Conservation (phyloP, 2,888 invertebrate genomes). For the Tillus elongatus region DNA sequence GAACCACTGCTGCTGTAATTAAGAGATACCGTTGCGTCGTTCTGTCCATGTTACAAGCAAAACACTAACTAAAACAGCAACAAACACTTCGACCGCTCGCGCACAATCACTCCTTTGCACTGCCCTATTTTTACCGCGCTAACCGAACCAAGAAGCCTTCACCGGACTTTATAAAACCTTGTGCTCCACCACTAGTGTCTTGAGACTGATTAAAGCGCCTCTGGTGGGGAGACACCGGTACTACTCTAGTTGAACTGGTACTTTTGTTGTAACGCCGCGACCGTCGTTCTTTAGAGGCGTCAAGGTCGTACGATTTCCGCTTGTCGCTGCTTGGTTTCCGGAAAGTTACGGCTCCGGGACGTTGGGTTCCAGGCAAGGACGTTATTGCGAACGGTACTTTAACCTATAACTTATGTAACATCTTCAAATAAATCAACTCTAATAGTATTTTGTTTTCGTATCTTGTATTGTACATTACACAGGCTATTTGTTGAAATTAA, state of each 20-base stretch:
- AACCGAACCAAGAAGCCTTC: conserved; percentile 49
- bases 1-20: conserved; percentile 16
- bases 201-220: conserved; percentile 11
- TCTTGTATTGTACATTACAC: too few species aligned
- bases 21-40: conserved; percentile 22
- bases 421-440: too few species aligned
- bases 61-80: conserved; percentile 4
- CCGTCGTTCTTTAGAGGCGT: conserved; percentile 17
- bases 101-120: conserved; percentile 27
- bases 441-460: too few species aligned
- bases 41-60: conserved; percentile 20
- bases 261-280: too few species aligned
- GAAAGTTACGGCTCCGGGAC: too few species aligned
- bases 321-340: too few species aligned
- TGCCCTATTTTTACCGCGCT: conserved; percentile 54
- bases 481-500: too few species aligned
- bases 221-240: conserved; percentile 26
- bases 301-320: conserved; percentile 25
- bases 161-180: conserved; percentile 56
- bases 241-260: too few species aligned
- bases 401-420: too few species aligned
- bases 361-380: too few species aligned
- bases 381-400: too few species aligned
- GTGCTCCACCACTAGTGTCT: conserved; percentile 43
- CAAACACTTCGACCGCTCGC: conserved; percentile 25